These are phyloP conservation scores for Drosophila longiperda DNA, from an alignment of 2,888 invertebrate genomes.

Conservation along the genomic window DNA sequence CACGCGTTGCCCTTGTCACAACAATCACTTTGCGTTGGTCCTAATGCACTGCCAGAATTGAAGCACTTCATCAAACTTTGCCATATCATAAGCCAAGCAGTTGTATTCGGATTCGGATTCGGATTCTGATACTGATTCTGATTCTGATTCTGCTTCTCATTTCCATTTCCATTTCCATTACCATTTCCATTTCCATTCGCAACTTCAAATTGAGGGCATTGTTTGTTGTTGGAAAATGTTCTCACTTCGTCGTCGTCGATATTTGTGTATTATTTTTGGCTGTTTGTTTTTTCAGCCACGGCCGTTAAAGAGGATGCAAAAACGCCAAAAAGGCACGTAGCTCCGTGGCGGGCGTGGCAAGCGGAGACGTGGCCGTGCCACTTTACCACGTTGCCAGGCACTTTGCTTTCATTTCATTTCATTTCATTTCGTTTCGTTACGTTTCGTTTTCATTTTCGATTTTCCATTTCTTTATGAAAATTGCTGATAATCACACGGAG, in stretches of 20 bases:
- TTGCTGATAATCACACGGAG: slow-evolving; percentile 71
- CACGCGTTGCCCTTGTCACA: slow-evolving; percentile 17
- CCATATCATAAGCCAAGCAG: slow-evolving; percentile 1
- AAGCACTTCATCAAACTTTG: background rate
- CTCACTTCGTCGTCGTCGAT: slow-evolving; percentile 35
- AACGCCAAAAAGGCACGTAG: slow-evolving; percentile 76
- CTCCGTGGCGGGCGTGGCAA: slow-evolving; percentile 63
- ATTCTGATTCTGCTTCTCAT: background rate
- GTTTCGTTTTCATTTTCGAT: slow-evolving; percentile 47
- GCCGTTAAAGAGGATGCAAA: slow-evolving; percentile 69
- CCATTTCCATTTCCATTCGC: slow-evolving; percentile 6
- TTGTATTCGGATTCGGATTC: background rate
- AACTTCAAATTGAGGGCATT: slow-evolving; percentile 31
- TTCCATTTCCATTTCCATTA: background rate
- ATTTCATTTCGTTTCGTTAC: slow-evolving; percentile 24
- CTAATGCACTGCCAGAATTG: background rate
- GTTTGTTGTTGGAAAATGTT: slow-evolving; percentile 36
- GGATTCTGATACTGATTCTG: background rate
- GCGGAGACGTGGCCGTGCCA: slow-evolving; percentile 65
- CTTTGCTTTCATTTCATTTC: slow-evolving; percentile 67
- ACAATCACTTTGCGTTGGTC: slow-evolving; percentile 19
- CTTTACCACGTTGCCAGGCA: slow-evolving; percentile 76
- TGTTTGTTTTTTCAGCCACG: slow-evolving; percentile 55
- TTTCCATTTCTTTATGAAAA: slow-evolving; percentile 77
- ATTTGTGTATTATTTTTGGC: slow-evolving; percentile 62